Conservation (phyloP, 2,113 vertebrate genomes). For the Mionectes macconnelli region DNA sequence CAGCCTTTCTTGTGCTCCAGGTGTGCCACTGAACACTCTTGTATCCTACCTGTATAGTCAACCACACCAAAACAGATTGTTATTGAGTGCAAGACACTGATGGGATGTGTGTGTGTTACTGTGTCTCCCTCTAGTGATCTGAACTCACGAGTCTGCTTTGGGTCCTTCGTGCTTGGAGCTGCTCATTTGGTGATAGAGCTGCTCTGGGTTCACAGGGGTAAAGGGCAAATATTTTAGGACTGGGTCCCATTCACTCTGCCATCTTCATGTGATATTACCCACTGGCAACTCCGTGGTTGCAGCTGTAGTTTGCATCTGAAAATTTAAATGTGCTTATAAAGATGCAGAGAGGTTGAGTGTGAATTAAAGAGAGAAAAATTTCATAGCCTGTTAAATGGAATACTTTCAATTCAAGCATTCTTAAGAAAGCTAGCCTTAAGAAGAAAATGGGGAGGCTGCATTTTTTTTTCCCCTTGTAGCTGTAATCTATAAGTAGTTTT, state of each 20-base stretch:
- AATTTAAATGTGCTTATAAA: not conserved
- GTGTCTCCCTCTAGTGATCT: constrained; percentile 59
- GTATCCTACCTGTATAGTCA: not conserved
- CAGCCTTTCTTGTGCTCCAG: not conserved
- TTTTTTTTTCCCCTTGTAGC: not conserved
- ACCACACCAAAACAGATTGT: not conserved
- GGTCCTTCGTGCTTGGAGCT: not conserved
- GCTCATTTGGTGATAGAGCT: not conserved
- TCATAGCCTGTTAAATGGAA: not conserved
- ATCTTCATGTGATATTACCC: not conserved
- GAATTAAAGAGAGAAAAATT: constrained; percentile 29
- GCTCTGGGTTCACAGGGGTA: not conserved
- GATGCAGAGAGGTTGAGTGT: not conserved
- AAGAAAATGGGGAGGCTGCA: constrained; percentile 8
- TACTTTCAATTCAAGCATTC: constrained; percentile 10
- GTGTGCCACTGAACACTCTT: not conserved
- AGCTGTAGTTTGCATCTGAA: not conserved
- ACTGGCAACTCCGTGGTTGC: not conserved
- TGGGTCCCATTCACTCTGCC: not conserved
- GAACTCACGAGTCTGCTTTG: not conserved
- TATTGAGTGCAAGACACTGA: not conserved
- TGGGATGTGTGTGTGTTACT: not conserved
- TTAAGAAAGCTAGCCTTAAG: constrained; percentile 13
- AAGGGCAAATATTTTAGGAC: not conserved
- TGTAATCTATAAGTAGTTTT: constrained; percentile 28